These are phyloP conservation scores for Phymanthus crucifer DNA, from an alignment of 92 coral and sea anemone genomes.

Conservation along the genomic window DNA sequence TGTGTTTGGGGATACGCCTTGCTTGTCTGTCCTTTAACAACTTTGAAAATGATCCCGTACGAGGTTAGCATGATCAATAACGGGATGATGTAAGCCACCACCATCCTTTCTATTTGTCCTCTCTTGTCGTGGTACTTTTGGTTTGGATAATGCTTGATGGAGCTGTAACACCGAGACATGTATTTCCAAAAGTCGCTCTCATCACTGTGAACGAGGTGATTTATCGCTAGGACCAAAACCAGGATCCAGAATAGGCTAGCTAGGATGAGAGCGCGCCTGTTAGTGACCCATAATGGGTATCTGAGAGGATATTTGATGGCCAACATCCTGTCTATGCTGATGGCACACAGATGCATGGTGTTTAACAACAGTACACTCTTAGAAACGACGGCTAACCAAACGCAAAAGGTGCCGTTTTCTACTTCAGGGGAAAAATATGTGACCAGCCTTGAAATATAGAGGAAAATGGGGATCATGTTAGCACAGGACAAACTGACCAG, in stretches of 20 bases:
- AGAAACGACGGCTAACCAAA: background rate
- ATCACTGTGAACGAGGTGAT: background rate
- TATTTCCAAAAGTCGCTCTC: conserved; percentile 18
- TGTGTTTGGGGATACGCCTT: conserved; percentile 10
- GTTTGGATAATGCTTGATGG: background rate
- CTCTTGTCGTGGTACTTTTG: background rate
- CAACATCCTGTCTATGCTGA: conserved; percentile 32
- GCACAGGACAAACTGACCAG: conserved; percentile 23
- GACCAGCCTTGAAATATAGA: background rate
- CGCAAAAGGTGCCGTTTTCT: background rate
- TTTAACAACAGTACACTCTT: background rate
- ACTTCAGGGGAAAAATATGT: background rate
- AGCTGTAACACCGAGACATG: conserved; percentile 15
- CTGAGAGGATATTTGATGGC: conserved; percentile 27
- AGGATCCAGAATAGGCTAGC: conserved; percentile 11
- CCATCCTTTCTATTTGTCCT: too few species aligned
- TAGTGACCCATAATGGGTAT: conserved; percentile 21
- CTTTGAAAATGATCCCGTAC: conserved; percentile 15
- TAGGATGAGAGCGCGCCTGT: conserved; percentile 9
- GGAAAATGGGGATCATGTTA: background rate
- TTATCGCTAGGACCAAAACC: background rate
- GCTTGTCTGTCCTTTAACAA: conserved; percentile 10
- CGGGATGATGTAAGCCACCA: conserved; percentile 1
- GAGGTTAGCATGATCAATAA: conserved; percentile 6
- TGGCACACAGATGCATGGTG: conserved; percentile 1